Conservation (phyloP, 2,113 vertebrate species). For the Myotis lucifugus region DNA sequence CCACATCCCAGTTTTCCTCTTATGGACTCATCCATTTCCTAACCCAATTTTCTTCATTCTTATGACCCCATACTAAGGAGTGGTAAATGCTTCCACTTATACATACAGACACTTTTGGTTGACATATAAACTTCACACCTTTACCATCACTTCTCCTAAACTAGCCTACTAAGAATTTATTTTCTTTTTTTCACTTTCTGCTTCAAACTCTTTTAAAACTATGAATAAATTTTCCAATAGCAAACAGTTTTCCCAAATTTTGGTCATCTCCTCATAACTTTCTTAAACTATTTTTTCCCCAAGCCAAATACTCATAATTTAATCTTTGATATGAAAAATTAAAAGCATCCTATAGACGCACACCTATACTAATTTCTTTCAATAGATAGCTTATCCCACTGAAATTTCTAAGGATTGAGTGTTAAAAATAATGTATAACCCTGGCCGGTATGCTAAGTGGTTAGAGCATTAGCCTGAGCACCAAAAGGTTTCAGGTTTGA, state of each 20-base stretch:
- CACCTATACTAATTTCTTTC: background rate
- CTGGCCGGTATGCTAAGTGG: no score
- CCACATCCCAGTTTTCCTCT: fast-evolving
- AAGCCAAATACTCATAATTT: background rate
- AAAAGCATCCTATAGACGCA: background rate
- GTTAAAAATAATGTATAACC: background rate
- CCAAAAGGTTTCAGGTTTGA: no score
- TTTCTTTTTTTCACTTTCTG: background rate
- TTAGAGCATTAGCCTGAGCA: no score
- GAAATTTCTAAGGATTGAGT: background rate
- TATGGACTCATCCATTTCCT: background rate
- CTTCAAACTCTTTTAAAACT: background rate
- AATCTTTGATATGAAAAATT: background rate
- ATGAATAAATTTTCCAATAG: background rate
- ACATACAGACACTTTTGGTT: background rate
- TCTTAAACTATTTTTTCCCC: background rate
- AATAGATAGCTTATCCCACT: background rate
- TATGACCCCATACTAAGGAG: background rate
- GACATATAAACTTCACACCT: background rate
- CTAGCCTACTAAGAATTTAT: background rate
- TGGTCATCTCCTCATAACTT: background rate
- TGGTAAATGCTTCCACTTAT: background rate
- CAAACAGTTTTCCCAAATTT: background rate
- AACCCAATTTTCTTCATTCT: background rate
- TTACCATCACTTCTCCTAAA: background rate